Evolutionary conservation across 2,888 invertebrate genomes (phyloP).

Genomic region (Dolomedes plantarius): DNA sequence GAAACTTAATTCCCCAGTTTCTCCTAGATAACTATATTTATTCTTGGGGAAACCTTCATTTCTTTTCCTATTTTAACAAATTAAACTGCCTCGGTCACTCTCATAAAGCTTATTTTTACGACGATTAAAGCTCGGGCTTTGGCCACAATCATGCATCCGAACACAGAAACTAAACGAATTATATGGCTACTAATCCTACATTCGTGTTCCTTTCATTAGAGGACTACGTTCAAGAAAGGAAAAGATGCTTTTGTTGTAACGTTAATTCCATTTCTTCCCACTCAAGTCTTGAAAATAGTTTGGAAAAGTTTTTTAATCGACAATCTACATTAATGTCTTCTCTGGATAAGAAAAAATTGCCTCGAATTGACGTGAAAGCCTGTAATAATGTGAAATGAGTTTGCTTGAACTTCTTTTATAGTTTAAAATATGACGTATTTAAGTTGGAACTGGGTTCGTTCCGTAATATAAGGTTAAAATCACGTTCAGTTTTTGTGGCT

Average conservation of each 20-base stretch:
- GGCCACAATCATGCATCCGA: neutral
- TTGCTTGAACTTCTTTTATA: no score
- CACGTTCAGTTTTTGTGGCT: no score
- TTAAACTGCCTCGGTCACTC: neutral
- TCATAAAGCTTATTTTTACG: slow-evolving; percentile 1
- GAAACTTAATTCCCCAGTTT: no score
- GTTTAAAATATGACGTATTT: no score
- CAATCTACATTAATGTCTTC: neutral
- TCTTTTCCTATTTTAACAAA: neutral
- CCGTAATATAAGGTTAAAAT: no score
- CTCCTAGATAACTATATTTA: no score
- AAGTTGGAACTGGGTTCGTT: no score
- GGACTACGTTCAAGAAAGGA: neutral
- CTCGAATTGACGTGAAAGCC: no score
- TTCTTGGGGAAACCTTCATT: no score
- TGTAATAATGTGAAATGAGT: no score
- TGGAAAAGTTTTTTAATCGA: neutral
- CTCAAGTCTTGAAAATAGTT: neutral
- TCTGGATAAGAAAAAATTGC: neutral
- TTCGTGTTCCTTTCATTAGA: neutral
- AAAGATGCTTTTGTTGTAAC: neutral
- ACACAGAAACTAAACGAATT: neutral
- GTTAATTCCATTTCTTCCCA: neutral
- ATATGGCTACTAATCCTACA: neutral
- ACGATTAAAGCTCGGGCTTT: neutral